Base-by-base conservation (phyloP, 1,140 invertebrate species). In the Brevipalpus yothersi region DNA sequence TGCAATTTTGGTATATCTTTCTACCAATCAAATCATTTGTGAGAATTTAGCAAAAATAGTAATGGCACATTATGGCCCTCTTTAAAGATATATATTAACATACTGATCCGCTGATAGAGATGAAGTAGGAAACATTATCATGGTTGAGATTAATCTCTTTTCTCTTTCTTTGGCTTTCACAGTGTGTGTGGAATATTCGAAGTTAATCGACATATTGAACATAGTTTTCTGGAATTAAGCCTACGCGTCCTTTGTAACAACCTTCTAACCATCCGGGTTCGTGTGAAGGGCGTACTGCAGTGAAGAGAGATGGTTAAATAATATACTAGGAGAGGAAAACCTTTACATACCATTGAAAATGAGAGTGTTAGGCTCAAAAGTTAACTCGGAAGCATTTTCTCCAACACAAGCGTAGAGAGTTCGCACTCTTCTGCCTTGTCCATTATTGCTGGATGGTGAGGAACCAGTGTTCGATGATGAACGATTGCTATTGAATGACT, bases 241-340 rank as follows among this genome's bases (percentile, higher is more conserved):
- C 93, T 41, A 81, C 84, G 73, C 84, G 85, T 54, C 92, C 92
- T 72, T 93, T 87, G 60, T 95, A 74, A 23, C 84, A 86, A 56
- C 92, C 92, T 71, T 94, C 86, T 63, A 97, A 73, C 93, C 93
- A 97, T 56, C 92, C 91, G 8, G 91, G 90, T 73, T 96, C 92
- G 64, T 82, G 79, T 15, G 88, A 93, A 62, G 79, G 78, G 68
- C 82, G 79, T 62, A 95, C 88, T 92, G 72, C 51, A 78, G 76
- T 67, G 63, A 58, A 67, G 60, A 58, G 19, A 17, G 61, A 53
- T 56, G 41, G 60, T 41, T 41, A 19, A 58, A 41, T 5, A 17
- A 56, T n/a, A 17, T 9, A 15, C 23, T 1, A 57, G 10, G 23
- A 39, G 15, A 41, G 9, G 13, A 19, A 49, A 58, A 19, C 47